A percentile compares a stretch with the other conserved stretches of the same genome.
These are phyloP conservation scores for Oxytorus armatus DNA, from an alignment of 2,888 invertebrate species.

Conservation along the genomic window DNA sequence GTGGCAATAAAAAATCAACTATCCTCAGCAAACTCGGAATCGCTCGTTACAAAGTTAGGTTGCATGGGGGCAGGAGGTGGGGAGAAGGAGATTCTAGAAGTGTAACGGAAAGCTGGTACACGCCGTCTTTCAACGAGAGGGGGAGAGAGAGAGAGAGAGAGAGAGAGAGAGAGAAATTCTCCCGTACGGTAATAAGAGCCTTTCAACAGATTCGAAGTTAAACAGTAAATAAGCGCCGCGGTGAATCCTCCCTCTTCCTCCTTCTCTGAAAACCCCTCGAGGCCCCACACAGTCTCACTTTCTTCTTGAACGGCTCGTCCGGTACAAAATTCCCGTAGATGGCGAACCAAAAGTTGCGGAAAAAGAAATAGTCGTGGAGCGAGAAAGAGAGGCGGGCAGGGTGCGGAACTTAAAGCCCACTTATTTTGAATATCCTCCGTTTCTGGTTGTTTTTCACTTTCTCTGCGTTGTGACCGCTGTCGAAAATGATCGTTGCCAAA, in stretches of 20 bases:
- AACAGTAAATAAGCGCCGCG: slow-evolving; percentile 62
- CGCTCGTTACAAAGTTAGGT: slow-evolving; percentile 65
- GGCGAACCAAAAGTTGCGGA: slow-evolving; percentile 50
- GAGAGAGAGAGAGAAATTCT: slow-evolving; percentile 15
- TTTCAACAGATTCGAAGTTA: slow-evolving; percentile 63
- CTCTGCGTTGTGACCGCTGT: neutral
- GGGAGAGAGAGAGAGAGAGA: slow-evolving; percentile 40
- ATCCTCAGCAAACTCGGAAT: slow-evolving; percentile 63
- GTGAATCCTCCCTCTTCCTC: slow-evolving; percentile 6
- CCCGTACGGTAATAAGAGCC: slow-evolving; percentile 63
- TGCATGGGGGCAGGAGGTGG: slow-evolving; percentile 1
- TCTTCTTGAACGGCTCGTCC: slow-evolving; percentile 15
- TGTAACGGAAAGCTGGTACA: slow-evolving; percentile 58
- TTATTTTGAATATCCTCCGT: neutral
- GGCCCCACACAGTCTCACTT: neutral
- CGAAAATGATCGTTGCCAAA: neutral
- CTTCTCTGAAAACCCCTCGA: neutral
- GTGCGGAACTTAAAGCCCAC: slow-evolving; percentile 28
- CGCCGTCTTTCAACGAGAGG: slow-evolving; percentile 34
- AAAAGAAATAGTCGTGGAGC: slow-evolving; percentile 23
- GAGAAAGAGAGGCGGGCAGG: neutral
- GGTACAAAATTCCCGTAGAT: slow-evolving; percentile 33
- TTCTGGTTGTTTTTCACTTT: neutral
- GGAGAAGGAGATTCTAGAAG: slow-evolving; percentile 54
- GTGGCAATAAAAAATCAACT: slow-evolving; percentile 63